Conservation (phyloP, 2,797 vertebrate genomes). For the Melanotaenia parkinsoni region DNA sequence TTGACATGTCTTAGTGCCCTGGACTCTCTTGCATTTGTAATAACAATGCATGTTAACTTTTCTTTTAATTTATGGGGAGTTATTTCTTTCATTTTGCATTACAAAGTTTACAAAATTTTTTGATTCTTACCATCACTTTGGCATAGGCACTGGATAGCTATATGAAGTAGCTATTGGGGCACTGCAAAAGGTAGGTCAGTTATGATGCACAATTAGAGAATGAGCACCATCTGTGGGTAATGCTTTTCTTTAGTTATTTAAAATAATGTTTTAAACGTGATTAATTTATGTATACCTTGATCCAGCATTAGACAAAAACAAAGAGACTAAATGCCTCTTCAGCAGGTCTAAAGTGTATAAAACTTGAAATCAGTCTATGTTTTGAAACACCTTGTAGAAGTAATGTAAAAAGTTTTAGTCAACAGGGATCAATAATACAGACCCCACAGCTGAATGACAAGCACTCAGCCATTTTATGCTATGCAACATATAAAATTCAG, state of each 20-base stretch:
- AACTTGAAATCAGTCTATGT: constrained; percentile 37
- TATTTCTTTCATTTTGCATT: constrained; percentile 36
- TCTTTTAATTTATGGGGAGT: constrained; percentile 35
- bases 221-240: not conserved
- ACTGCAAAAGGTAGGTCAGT: constrained; percentile 5
- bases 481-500: constrained; percentile 32
- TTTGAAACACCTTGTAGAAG: too few species aligned
- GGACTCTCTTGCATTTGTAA: constrained; percentile 32
- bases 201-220: constrained; percentile 15
- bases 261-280: not conserved
- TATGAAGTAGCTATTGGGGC: not conserved
- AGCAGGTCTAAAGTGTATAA: constrained; percentile 8
- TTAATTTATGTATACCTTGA: not conserved
- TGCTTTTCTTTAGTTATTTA: not conserved
- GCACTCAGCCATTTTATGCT: constrained; percentile 31
- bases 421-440: constrained; percentile 10
- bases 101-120: constrained; percentile 19
- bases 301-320: constrained; percentile 21
- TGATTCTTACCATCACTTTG: constrained; percentile 34
- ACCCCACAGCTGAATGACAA: constrained; percentile 30
- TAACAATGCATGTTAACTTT: constrained; percentile 42
- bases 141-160: constrained; percentile 13
- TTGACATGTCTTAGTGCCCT: constrained; percentile 49
- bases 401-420: constrained; percentile 13
- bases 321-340: constrained; percentile 12